Base-by-base conservation (phyloP, 2,113 vertebrate species). In the Sialia sialis region DNA sequence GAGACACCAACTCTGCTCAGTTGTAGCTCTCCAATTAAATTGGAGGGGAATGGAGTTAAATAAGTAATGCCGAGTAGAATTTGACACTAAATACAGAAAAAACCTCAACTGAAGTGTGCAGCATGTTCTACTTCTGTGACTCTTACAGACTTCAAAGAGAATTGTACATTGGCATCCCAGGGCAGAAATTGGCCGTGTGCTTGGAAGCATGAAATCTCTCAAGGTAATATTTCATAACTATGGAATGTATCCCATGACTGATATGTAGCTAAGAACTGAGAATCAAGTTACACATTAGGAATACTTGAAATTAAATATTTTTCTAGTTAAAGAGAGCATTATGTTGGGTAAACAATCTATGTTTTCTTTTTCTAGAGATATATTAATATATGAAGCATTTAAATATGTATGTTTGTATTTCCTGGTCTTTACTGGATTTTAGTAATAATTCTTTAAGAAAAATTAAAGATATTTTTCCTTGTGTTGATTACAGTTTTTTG, bases 201-300 rank as follows among this genome's bases (percentile, higher is more conserved):
- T 96, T 86, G 82, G 70, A 87, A 95, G 90, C 91, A 93, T 89
- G 76, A 86, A 93, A 95, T 95, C 92, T 96, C 79, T 94, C 89
- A 93, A 96, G 93, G 90, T 95, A 95, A 75, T 94, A 93, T 89
- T 96, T 96, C 95, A 95, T 96, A 94, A 87, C 80, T 92, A 6
- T 94, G 95, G 96, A 96, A 97, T 97, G 94, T 59, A 84, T 96
- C 96, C 90, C 91, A 89, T 95, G 96, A 94, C 95, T 94, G 92
- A 96, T 94, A 89, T 80, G 94, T 78, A 93, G 89, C 83, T 95
- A 94, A 89, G 90, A 86, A 91, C 83, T 62, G 63, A 69, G 89
- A 87, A 92, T 97, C 94, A 94, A 89, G 93, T 96, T 95, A 72
- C 94, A 66, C 81, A 69, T 89, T 94, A 84, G 77, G 84, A 94